Conservation (phyloP, 2,797 vertebrate genomes). For the Okamejei kenojei region DNA sequence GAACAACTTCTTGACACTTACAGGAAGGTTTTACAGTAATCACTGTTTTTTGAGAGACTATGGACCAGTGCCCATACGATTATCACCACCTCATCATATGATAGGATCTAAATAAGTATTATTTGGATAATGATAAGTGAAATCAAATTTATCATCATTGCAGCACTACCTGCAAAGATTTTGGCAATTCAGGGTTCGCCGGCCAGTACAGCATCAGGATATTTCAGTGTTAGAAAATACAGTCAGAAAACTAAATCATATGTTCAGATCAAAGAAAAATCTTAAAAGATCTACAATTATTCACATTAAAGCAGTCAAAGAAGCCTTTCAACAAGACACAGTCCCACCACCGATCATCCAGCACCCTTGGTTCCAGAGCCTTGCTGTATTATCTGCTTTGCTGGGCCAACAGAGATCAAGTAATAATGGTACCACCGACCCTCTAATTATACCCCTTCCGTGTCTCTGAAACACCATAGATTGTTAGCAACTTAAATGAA, state of each 20-base stretch:
- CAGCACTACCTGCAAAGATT: background rate
- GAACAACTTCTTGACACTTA: background rate
- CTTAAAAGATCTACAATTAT: background rate
- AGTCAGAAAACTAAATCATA: background rate
- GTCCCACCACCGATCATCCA: no score
- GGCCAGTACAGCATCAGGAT: background rate
- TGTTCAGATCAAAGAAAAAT: background rate
- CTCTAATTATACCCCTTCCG: no score
- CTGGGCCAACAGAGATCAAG: no score
- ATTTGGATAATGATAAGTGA: background rate
- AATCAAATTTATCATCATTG: no score
- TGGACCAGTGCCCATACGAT: no score
- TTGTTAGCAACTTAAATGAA: no score
- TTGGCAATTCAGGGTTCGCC: no score
- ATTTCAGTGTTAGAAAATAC: background rate
- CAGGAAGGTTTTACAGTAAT: background rate
- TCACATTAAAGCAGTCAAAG: background rate
- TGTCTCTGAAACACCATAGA: no score
- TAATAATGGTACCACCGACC: no score
- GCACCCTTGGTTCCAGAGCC: no score
- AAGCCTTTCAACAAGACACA: background rate
- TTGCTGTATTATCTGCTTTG: no score
- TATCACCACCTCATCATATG: background rate
- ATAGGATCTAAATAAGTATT: background rate
- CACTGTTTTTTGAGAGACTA: background rate